Base-by-base conservation (phyloP, 2,888 invertebrate genomes). In the Drosophila buzzatii region DNA sequence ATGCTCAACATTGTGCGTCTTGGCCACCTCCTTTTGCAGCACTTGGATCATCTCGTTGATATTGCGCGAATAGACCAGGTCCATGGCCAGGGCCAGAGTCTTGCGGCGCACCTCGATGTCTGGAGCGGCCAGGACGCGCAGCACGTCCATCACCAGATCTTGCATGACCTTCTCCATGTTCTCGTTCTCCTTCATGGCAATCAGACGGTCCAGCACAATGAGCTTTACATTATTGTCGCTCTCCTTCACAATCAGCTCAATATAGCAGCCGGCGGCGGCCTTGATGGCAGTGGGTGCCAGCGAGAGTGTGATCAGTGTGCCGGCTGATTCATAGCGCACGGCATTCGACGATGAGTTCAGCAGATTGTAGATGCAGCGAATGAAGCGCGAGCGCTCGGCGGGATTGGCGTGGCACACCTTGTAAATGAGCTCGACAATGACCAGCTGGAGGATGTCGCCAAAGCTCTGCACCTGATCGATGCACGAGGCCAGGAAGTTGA, bases 171-270 rank as follows among this genome's bases (percentile, higher is more conserved):
- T 96, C 90, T 98, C 98, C 92, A 97, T 97, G 58, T 95, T 95
- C 23, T 97, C 96, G 86, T 96, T 95, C 73, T 97, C 97, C 76
- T 96, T 96, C 92, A 99, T 95, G 2, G 97, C 97, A 80, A 98
- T 96, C 75, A 99, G 94, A 23, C 99, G 95, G 90, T 99, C 99
- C 88, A 99, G 94, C 10, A 99, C 99, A 85, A 99, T 99, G 67
- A 99, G 94, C 94, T 99, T 99, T 18, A 99, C 99, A 94, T 99
- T 99, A 94, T 99, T 99, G 93, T 99, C 99, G 93, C 99, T 99
- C 93, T 99, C 99, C 93, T 99, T 99, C n/a, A 99, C 97, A 73
- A 99, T 98, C 82, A 99, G 94, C 92, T 99, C 99, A 90, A 99
- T 99, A 94, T 99, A 99, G 93, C 99, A 99, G 44, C 97, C 97